Base-by-base conservation (phyloP, 2,888 invertebrate species). In the Phortica magna region DNA sequence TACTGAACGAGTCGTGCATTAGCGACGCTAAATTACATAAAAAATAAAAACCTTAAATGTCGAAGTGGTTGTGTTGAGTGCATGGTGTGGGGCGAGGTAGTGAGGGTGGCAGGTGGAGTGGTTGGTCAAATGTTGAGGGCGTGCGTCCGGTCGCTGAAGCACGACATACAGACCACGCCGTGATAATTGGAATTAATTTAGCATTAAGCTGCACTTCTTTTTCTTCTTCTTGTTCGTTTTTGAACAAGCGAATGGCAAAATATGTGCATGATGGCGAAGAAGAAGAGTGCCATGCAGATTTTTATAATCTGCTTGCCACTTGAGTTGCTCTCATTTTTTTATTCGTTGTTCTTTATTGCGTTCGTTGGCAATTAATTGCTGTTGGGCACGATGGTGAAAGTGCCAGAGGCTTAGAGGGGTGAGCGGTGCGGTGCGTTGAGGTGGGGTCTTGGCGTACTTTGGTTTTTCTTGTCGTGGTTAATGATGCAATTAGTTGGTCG, bases 111-210 rank as follows among this genome's bases (percentile, higher is more conserved):
- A 43, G 76, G 10, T 39, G 5, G 31, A 31, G 31, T 22, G 73
- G 73, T 57, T 64, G 70, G 75, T 74, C 74, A 76, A 74, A 72
- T 68, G 31, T 48, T 55, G 57, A 78, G 76, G 79, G 78, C 70
- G 79, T 74, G 74, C 81, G 82, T 81, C n/a, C 59, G 42, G 68
- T 55, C 57, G 67, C 68, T 43, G 76, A 48, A 73, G 68, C 74
- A 59, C 39, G 39, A 74, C 74, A n/a, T 70, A 55, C 73, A 65
- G 41, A 65, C 65, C 65, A 76, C 65, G 53, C 76, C 74, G 83
- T 83, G 84, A 88, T 87, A 87, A 87, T 87, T 87, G 86, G 86
- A 88, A 87, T 87, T 87, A 86, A 87, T 87, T 87, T 84, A 86
- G 87, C 86, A 87, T 86, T 87, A 85, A 84, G 83, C 87, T 81